Percentiles rank a stretch among this genome's conserved stretches.
These are phyloP conservation scores for Chiroxiphia lanceolata DNA, from an alignment of 2,797 vertebrate genomes.

Conservation along the genomic window DNA sequence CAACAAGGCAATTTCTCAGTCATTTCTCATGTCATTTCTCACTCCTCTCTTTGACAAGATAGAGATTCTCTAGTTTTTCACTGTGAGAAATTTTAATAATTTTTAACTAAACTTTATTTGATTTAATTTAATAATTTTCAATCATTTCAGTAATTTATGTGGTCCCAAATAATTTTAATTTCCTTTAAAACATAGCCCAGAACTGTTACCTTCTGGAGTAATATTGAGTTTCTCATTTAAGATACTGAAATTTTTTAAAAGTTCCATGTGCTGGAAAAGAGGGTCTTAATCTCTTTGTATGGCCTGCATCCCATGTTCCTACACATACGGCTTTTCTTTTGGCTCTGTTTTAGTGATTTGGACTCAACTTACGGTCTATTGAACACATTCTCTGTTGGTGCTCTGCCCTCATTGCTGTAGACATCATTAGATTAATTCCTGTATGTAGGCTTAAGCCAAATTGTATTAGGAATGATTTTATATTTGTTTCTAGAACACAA, in stretches of 20 bases:
- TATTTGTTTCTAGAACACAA: background rate
- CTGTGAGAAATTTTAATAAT: background rate
- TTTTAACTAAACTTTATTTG: background rate
- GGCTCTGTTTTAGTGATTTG: background rate
- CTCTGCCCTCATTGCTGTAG: background rate
- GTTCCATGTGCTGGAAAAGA: background rate
- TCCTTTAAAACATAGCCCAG: background rate
- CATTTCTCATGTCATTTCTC: background rate
- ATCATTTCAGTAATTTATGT: background rate
- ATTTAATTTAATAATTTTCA: background rate
- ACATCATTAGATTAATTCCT: background rate
- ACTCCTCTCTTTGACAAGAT: background rate
- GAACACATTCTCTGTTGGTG: background rate
- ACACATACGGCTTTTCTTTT: background rate
- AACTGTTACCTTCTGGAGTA: background rate
- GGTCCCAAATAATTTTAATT: background rate
- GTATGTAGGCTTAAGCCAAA: background rate
- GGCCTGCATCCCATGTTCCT: background rate
- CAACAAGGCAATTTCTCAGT: background rate
- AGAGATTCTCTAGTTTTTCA: background rate
- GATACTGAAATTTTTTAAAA: background rate
- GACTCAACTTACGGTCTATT: background rate
- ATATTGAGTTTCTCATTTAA: background rate
- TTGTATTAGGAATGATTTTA: slow-evolving; percentile 13
- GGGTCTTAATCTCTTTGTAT: background rate